phyloP scores from a whole-genome alignment of 2,113 vertebrate genomes.

The Xerus inauris region DNA sequence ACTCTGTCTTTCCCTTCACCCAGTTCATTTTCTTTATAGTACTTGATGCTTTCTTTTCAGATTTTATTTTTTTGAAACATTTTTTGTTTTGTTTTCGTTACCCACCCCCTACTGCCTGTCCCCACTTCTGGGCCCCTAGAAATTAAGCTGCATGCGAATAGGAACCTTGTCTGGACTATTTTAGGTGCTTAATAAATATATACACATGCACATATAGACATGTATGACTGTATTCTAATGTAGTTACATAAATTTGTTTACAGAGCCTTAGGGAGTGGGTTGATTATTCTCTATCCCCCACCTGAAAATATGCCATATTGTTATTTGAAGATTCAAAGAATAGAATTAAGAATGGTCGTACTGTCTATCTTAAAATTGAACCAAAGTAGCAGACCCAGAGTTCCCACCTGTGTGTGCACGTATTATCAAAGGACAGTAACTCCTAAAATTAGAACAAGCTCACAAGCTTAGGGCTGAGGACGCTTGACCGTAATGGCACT shows the following conservation, averaged over 20 bases:
- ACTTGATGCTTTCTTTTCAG: background rate
- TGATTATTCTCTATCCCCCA: background rate
- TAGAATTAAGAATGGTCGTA: background rate
- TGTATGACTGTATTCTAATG: background rate
- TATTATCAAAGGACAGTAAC: background rate
- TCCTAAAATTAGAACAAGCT: slow-evolving; percentile 42
- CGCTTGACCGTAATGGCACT: background rate
- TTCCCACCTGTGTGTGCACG: background rate
- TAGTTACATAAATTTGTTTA: background rate
- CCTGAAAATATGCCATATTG: background rate
- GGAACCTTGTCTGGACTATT: background rate
- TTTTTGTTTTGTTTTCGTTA: background rate
- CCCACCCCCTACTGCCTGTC: too few relatives aligned
- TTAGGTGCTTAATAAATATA: background rate
- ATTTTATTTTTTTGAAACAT: background rate
- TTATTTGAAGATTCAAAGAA: background rate
- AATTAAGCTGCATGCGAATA: background rate
- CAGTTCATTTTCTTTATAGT: background rate
- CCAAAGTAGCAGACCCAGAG: background rate
- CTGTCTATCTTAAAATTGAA: background rate
- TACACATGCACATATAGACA: background rate
- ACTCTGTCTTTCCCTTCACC: background rate
- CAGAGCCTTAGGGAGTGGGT: background rate
- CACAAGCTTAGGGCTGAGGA: background rate
- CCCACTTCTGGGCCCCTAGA: background rate